Conservation (phyloP, 1,140 invertebrate genomes). For the Muscidifurax raptorellus region DNA sequence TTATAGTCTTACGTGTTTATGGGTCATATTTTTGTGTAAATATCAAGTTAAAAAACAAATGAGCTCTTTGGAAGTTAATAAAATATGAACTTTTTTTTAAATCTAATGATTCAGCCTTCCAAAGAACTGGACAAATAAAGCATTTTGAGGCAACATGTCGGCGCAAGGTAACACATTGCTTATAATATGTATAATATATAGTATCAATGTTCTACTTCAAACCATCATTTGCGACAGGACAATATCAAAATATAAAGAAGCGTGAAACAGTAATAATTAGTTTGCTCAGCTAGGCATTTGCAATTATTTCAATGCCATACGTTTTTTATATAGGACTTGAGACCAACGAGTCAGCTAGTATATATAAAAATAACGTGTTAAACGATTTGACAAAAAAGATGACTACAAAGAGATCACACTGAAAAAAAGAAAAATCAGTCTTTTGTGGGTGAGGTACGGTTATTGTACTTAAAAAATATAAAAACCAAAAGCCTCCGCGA, state of each 20-base stretch:
- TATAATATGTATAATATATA: slow-evolving; percentile 8
- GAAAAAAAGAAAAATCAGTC: slow-evolving; percentile 49
- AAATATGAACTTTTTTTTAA: neutral
- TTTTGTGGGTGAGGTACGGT: slow-evolving; percentile 34
- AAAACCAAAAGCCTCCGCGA: slow-evolving; percentile 38
- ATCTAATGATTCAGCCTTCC: neutral
- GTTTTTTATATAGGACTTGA: slow-evolving; percentile 42
- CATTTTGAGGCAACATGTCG: slow-evolving; percentile 52
- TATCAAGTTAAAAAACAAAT: slow-evolving; percentile 50
- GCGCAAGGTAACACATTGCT: slow-evolving; percentile 50
- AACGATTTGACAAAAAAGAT: slow-evolving; percentile 46
- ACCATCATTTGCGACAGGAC: slow-evolving; percentile 49
- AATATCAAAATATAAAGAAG: slow-evolving; percentile 51
- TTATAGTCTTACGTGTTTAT: slow-evolving; percentile 43
- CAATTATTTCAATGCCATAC: slow-evolving; percentile 48
- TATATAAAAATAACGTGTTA: slow-evolving; percentile 42
- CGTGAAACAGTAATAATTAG: slow-evolving; percentile 54
- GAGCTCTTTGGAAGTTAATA: slow-evolving; percentile 8
- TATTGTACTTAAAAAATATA: slow-evolving; percentile 31
- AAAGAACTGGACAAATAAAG: slow-evolving; percentile 51
- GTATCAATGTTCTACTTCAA: slow-evolving; percentile 43
- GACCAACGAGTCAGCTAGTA: slow-evolving; percentile 41
- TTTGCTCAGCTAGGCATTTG: slow-evolving; percentile 44
- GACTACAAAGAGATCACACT: slow-evolving; percentile 51
- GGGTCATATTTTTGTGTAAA: slow-evolving; percentile 31